phyloP scores from a whole-genome alignment of 2,888 invertebrate genomes.

The Ophion slaviceki region DNA sequence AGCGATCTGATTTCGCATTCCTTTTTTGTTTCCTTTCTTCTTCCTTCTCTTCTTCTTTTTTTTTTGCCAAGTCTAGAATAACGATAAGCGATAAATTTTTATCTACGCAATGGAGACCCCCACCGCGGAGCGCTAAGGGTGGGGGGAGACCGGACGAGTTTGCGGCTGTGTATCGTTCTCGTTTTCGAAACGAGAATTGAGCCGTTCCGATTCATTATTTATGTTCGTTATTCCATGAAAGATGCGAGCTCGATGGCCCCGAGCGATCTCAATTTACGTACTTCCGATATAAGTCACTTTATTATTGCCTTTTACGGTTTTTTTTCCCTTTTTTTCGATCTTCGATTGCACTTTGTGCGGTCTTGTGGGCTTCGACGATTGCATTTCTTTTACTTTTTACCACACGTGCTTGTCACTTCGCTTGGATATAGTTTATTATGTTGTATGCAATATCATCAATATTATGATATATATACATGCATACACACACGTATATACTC shows the following conservation, averaged over 20 bases:
- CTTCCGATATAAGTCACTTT: constrained; percentile 58
- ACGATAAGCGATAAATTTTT: constrained; percentile 54
- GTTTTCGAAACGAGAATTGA: constrained; percentile 55
- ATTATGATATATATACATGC: too few relatives aligned
- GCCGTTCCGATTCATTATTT: constrained; percentile 57
- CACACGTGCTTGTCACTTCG: too few relatives aligned
- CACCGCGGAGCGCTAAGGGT: background rate
- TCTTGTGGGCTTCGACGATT: too few relatives aligned
- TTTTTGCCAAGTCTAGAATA: constrained; percentile 22
- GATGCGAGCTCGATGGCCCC: constrained; percentile 62
- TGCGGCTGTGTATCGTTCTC: constrained; percentile 2
- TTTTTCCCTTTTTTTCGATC: too few relatives aligned
- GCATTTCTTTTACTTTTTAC: too few relatives aligned
- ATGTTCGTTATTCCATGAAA: constrained; percentile 29
- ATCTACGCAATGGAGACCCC: constrained; percentile 20
- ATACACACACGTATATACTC: too few relatives aligned
- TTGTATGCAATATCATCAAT: too few relatives aligned
- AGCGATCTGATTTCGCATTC: constrained; percentile 27
- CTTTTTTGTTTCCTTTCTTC: too few relatives aligned
- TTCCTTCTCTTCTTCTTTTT: background rate
- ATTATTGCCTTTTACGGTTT: too few relatives aligned
- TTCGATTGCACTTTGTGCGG: too few relatives aligned
- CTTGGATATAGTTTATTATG: too few relatives aligned
- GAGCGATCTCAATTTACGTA: constrained; percentile 69
- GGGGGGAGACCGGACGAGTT: constrained; percentile 19